Evolutionary conservation across 2,113 vertebrate species (phyloP), one percentile per base, ranked within the genome.

Genomic region (Microcebus ravelobensis): DNA sequence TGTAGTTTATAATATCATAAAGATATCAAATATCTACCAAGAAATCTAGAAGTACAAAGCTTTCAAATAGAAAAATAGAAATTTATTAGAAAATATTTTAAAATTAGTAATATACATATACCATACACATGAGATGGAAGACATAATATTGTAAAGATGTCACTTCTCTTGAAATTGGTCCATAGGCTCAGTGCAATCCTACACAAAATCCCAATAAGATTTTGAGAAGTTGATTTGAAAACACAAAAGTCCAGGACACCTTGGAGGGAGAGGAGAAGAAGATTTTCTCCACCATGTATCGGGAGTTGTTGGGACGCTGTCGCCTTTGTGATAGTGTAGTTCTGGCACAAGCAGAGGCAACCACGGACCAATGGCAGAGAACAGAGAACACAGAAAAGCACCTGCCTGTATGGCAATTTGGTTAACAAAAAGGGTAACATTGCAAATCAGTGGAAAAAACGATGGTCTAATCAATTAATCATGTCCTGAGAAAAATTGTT

Each of bases 281-380:
- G 36, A 39, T 48, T 61, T 29, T 8, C 21, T 52, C 23, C 6
- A 21, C 17, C 25, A 65, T 25, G 2, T 18, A 85, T 25, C 34
- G 50, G 25, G 29, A 39, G 74, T 23, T 50, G 25, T 2, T 3
- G 0, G n/a, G 77, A 57, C n/a, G 18, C 36, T 31, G 0, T 5
- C 4, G 1, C 59, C 39, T 3, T 0, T 21, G 17, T 18, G 55
- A 14, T 7, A 36, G 31, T 1, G 13, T 3, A 7, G 25, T 17
- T 4, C 0, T 23, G 36, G 25, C 55, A 3, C 3, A 45, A 93
- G 42, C n/a, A 81, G 36, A 8, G 29, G 15, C n/a, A 52, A 9
- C 3, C 7, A 21, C 27, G 29, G 61, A 34, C 34, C 76, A 31
- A 3, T 1, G 36, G 18, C 18, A 65, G 68, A 65, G 52, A 70